Percentiles rank a stretch among this genome's conserved stretches.
Evolutionary conservation across 2,888 invertebrate species (phyloP).

Genomic region (Panorpa germanica): DNA sequence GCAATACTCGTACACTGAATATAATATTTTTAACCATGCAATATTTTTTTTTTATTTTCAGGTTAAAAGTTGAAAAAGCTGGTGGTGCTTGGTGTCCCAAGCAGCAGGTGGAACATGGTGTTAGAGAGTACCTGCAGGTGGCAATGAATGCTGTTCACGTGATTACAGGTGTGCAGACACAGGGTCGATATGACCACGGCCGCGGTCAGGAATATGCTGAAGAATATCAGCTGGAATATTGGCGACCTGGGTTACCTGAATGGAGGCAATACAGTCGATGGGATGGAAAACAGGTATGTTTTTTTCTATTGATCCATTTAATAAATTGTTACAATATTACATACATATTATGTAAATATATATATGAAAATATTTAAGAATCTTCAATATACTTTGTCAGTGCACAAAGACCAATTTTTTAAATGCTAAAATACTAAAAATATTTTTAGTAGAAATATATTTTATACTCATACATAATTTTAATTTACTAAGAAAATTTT

Average conservation of each 20-base stretch:
- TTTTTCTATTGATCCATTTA: not conserved
- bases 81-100: constrained; percentile 68
- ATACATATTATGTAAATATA: no score
- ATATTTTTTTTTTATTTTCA: constrained; percentile 26
- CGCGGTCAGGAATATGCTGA: constrained; percentile 57
- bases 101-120: constrained; percentile 38
- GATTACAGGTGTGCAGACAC: constrained; percentile 53
- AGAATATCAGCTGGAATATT: constrained; percentile 49
- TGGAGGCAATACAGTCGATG: constrained; percentile 46
- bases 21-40: no score
- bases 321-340: not conserved
- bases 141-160: constrained; percentile 39
- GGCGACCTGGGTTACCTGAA: constrained; percentile 35
- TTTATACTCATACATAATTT: no score
- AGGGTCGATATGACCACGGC: constrained; percentile 58
- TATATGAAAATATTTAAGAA: no score
- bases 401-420: no score
- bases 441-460: no score
- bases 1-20: no score
- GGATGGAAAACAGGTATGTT: constrained; percentile 41
- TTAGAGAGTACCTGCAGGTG: constrained; percentile 46
- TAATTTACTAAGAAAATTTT: no score
- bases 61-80: constrained; percentile 44
- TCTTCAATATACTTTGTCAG: no score
- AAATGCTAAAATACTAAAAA: no score